Evolutionary conservation across 2,113 vertebrate species (phyloP), one percentile per base, ranked within the genome.

Genomic region (Talpa occidentalis): DNA sequence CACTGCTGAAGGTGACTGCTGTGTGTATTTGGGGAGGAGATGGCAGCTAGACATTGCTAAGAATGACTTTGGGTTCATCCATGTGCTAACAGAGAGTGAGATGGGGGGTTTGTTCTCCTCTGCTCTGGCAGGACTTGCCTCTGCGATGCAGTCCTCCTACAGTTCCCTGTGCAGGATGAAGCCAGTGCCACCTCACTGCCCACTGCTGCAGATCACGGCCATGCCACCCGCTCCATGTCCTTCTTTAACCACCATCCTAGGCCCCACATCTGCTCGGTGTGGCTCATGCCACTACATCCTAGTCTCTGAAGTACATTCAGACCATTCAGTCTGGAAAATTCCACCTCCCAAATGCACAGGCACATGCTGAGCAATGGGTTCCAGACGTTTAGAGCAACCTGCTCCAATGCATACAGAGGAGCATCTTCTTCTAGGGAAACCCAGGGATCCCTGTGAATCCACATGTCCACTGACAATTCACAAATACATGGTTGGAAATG

Each of bases 211-310:
- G 56, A 35, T 3, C 30, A 7, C 0, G 0, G 30, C 15, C 2
- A 10, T 6, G 21, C 49, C 32, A 1, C 28, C 0, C 2, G 17
- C 49, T 35, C 2, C 15, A 40, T 24, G 11, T 15, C 22, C 35
- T 11, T 69, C 49, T 10, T 17, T 6, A 19, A 47, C 19, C 14
- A 44, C 49, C 42, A 28, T 9, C n/a, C 47, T 9, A 9, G 44
- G 26, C n/a, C 64, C n/a, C 42, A 40, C 10, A 17, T 47, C 37
- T 35, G 62, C 35, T 28, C 0, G 15, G 37, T 0, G 0, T 16
- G n/a, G n/a, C 22, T 87, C 52, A 6, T 5, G 30, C 37, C n/a
- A 73, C 2, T 1, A 4, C 37, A 11, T 10, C 2, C 0, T 2
- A 59, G 12, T 26, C 54, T n/a, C 67, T 76, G 21, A 37, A 9